phyloP scores from a whole-genome alignment of 2,888 invertebrate species.

The Drosophila picticornis region DNA sequence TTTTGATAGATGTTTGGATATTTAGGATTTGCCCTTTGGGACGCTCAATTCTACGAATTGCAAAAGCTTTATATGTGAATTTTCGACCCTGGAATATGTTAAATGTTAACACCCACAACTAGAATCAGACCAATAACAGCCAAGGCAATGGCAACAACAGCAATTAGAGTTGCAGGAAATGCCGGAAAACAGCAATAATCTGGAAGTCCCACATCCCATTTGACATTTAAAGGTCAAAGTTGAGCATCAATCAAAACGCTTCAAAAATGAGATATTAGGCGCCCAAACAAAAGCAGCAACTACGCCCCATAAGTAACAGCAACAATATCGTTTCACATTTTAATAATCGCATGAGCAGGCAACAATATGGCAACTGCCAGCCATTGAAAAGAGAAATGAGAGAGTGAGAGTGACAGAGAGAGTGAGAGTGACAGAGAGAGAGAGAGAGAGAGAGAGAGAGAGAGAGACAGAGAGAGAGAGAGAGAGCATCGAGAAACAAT shows the following conservation, averaged over 20 bases:
- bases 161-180: slow-evolving; percentile 57
- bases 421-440: neutral
- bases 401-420: neutral
- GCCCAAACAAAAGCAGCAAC: slow-evolving; percentile 22
- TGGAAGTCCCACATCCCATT: slow-evolving; percentile 28
- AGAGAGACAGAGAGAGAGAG: neutral
- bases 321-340: slow-evolving; percentile 18
- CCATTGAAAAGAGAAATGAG: neutral
- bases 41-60: slow-evolving; percentile 30
- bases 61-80: slow-evolving; percentile 23
- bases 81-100: slow-evolving; percentile 33
- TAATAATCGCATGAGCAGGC: slow-evolving; percentile 33
- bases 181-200: neutral
- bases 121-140: slow-evolving; percentile 11
- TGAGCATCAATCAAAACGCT: slow-evolving; percentile 64
- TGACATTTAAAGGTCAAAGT: slow-evolving; percentile 79
- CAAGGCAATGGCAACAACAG: slow-evolving; percentile 27
- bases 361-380: slow-evolving; percentile 7
- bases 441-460: neutral
- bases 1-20: neutral
- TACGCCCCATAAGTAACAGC: slow-evolving; percentile 7
- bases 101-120: slow-evolving; percentile 45
- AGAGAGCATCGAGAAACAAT: neutral
- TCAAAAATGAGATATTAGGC: slow-evolving; percentile 45
- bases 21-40: slow-evolving; percentile 33